A percentile compares a stretch with the other conserved stretches of the same genome.
Conservation (phyloP, 2,797 vertebrate species). For the Capromys pilorides region DNA sequence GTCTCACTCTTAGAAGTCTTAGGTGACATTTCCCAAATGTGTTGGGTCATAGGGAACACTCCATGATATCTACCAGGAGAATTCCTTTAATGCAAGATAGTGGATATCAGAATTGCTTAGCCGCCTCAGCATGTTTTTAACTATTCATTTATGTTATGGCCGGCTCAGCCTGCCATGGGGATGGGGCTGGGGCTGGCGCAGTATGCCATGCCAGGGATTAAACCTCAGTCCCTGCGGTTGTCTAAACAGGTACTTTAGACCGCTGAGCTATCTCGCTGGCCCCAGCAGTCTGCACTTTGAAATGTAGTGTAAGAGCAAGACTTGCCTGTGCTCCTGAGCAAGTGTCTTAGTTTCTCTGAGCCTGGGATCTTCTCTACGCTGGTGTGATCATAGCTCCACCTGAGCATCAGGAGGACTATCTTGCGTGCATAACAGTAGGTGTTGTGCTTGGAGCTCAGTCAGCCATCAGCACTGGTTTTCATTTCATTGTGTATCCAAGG, state of each 20-base stretch:
- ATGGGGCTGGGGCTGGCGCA: too few relatives aligned
- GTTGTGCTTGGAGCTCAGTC: neutral
- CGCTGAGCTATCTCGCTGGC: too few relatives aligned
- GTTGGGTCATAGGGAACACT: neutral
- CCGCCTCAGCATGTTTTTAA: too few relatives aligned
- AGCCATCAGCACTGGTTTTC: neutral
- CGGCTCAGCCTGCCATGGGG: too few relatives aligned
- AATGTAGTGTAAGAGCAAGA: slow-evolving; percentile 7
- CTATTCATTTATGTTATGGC: too few relatives aligned
- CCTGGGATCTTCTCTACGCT: slow-evolving; percentile 16
- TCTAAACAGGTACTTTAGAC: too few relatives aligned
- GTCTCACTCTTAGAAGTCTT: neutral
- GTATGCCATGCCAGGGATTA: too few relatives aligned
- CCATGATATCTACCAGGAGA: neutral
- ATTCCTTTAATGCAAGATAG: neutral
- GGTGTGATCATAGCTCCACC: neutral
- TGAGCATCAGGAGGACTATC: neutral
- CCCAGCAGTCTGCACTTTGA: neutral
- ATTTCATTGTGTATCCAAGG: neutral
- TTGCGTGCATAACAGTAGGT: neutral
- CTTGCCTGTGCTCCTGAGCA: neutral
- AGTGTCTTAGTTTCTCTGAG: slow-evolving; percentile 23
- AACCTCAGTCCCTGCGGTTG: too few relatives aligned
- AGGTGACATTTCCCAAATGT: neutral
- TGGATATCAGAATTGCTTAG: neutral